Percentiles rank a stretch among this genome's conserved stretches.
Conservation (phyloP, 2,797 vertebrate genomes). For the Epinephelus awoara region DNA sequence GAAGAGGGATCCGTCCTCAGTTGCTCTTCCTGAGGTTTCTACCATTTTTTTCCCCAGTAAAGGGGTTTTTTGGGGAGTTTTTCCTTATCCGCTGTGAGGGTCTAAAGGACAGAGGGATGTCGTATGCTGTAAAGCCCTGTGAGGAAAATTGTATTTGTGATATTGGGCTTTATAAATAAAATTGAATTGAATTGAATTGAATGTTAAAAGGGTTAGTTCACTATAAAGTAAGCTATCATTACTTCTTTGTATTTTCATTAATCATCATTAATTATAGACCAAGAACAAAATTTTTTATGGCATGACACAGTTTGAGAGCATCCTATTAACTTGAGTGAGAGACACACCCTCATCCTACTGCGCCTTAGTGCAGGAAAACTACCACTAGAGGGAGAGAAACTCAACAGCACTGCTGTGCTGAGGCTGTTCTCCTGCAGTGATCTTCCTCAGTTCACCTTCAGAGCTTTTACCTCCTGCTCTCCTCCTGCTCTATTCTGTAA, state of each 20-base stretch:
- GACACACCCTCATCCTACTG: conserved; percentile 29
- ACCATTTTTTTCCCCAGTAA: too few species aligned
- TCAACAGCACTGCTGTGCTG: background rate
- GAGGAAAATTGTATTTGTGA: too few species aligned
- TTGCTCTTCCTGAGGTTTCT: too few species aligned
- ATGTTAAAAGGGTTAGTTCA: background rate
- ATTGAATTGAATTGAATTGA: too few species aligned
- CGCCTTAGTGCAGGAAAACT: conserved; percentile 9
- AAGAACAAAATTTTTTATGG: too few species aligned
- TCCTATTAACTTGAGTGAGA: conserved; percentile 12
- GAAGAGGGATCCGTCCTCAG: too few species aligned
- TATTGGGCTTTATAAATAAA: too few species aligned
- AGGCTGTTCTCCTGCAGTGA: background rate
- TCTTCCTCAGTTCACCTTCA: background rate
- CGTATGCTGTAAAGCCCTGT: too few species aligned
- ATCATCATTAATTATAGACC: background rate
- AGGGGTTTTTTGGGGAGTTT: too few species aligned
- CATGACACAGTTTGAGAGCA: conserved; percentile 7
- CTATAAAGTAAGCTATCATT: background rate
- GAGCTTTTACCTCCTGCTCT: background rate
- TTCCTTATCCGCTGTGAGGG: too few species aligned
- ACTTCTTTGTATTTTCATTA: background rate
- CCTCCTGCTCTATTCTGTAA: background rate
- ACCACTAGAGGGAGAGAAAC: conserved; percentile 29
- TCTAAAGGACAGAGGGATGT: too few species aligned